phyloP scores from a whole-genome alignment of 2,113 vertebrate species.

The Thalassoma bifasciatum region DNA sequence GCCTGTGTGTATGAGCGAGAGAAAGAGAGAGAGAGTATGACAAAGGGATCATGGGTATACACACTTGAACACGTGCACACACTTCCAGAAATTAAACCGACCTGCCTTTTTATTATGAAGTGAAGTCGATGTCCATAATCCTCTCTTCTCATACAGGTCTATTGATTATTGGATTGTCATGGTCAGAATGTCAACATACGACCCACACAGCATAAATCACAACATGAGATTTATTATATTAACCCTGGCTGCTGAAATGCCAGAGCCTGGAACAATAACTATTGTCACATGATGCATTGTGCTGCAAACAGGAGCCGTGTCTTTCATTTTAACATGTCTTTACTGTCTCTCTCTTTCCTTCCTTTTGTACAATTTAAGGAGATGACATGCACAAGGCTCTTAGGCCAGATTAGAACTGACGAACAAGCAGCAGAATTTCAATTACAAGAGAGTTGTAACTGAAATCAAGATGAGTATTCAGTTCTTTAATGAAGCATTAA shows the following conservation, averaged over 20 bases:
- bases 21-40: not conserved
- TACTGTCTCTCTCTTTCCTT: not conserved
- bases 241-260: not conserved
- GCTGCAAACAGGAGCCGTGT: not conserved
- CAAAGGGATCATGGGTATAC: conserved; percentile 28
- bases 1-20: conserved; percentile 27
- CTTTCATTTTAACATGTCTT: too few relatives aligned
- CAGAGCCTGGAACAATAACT: not conserved
- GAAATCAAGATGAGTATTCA: not conserved
- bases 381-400: not conserved
- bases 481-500: not conserved
- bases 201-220: conserved; percentile 31
- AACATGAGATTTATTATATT: conserved; percentile 12
- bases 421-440: not conserved
- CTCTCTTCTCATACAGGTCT: conserved; percentile 28
- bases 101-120: conserved; percentile 65
- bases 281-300: not conserved
- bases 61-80: conserved; percentile 31
- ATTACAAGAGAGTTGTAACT: not conserved
- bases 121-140: conserved; percentile 41
- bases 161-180: conserved; percentile 65
- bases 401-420: not conserved
- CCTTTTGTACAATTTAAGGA: too few relatives aligned
- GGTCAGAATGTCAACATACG: conserved; percentile 27
- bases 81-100: conserved; percentile 61